These are phyloP conservation scores for Chaetophractus vellerosus DNA, from an alignment of 2,797 vertebrate genomes.

Conservation along the genomic window DNA sequence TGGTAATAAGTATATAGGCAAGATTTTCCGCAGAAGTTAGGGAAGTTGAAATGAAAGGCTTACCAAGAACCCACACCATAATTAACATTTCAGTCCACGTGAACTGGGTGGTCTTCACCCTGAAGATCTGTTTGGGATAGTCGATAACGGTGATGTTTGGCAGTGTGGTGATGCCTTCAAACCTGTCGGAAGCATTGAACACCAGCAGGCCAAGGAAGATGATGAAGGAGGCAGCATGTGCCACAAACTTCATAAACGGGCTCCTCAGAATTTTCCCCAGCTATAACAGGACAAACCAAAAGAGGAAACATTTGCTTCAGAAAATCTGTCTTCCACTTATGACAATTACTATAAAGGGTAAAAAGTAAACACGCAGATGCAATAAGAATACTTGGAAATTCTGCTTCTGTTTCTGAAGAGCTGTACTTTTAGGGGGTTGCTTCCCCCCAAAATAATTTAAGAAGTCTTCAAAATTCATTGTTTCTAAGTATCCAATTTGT, in stretches of 20 bases:
- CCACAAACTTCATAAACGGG: constrained; percentile 96
- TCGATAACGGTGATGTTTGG: constrained; percentile 94
- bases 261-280: constrained; percentile 94
- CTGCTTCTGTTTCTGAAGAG: constrained; percentile 18
- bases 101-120: constrained; percentile 95
- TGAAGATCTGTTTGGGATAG: constrained; percentile 94
- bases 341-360: constrained; percentile 1
- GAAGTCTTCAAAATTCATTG: not conserved
- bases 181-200: constrained; percentile 95
- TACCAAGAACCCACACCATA: constrained; percentile 96
- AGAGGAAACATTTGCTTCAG: constrained; percentile 65
- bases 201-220: constrained; percentile 95
- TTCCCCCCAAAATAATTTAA: not conserved
- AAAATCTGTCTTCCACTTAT: constrained; percentile 18
- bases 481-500: not conserved
- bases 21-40: not conserved
- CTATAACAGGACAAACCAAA: constrained; percentile 86
- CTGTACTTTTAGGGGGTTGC: not conserved
- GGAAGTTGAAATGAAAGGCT: constrained; percentile 54
- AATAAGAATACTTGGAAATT: not conserved
- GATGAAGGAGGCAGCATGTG: constrained; percentile 95
- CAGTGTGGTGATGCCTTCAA: constrained; percentile 93
- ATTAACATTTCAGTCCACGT: constrained; percentile 95
- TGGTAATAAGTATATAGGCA: not conserved
- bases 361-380: not conserved